Evolutionary conservation across 2,113 vertebrate genomes (phyloP).

Genomic region (Condylura cristata): DNA sequence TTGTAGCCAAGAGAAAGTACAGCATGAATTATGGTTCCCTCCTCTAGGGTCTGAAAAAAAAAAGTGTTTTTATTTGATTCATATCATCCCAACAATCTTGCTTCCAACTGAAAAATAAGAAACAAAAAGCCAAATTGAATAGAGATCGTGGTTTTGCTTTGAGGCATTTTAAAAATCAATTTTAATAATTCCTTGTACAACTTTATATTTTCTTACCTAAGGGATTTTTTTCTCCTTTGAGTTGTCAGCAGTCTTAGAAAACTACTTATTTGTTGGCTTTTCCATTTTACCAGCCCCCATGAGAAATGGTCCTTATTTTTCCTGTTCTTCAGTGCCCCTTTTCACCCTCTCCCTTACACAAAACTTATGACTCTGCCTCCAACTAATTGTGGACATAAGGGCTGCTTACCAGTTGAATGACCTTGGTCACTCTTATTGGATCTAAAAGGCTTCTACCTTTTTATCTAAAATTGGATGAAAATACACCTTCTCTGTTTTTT

Average conservation of each 20-base stretch:
- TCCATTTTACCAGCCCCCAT: background rate
- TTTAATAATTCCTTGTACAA: constrained; percentile 36
- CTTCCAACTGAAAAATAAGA: constrained; percentile 3
- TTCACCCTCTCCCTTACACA: background rate
- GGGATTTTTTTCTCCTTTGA: background rate
- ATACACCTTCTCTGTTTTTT: background rate
- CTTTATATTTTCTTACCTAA: background rate
- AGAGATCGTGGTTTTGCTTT: background rate
- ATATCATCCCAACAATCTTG: background rate
- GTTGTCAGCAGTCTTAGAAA: background rate
- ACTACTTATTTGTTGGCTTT: background rate
- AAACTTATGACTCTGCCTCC: background rate
- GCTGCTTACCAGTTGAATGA: background rate
- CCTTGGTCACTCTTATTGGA: background rate
- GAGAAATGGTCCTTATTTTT: background rate
- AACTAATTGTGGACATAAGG: background rate
- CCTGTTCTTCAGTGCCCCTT: background rate
- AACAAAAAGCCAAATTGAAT: constrained; percentile 25
- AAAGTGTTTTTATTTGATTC: constrained; percentile 25
- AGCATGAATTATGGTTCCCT: background rate
- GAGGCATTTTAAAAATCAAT: background rate
- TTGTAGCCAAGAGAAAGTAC: background rate
- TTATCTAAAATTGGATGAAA: constrained; percentile 9
- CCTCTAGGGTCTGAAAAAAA: background rate
- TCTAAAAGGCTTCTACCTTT: background rate